Conservation (phyloP, 2,113 vertebrate genomes). For the Micromys minutus region DNA sequence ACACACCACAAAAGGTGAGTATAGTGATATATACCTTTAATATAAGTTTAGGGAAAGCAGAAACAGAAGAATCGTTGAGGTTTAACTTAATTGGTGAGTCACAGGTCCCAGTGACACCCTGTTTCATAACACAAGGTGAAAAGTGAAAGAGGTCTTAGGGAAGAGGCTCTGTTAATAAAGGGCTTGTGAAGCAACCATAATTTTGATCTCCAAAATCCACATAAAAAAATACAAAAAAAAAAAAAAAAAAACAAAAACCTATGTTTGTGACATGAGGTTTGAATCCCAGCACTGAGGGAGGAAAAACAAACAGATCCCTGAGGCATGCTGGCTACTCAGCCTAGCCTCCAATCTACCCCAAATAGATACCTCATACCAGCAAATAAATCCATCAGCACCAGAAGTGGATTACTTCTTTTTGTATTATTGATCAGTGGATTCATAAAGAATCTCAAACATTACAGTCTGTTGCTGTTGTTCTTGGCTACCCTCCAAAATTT, state of each 20-base stretch:
- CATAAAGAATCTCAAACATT: not conserved
- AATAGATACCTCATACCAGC: not conserved
- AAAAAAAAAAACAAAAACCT: too few species aligned
- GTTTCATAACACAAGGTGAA: not conserved
- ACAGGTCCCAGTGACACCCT: not conserved
- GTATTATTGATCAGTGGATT: not conserved
- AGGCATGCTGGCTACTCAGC: not conserved
- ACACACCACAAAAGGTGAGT: too few species aligned
- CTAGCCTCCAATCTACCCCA: not conserved
- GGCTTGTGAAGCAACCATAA: not conserved
- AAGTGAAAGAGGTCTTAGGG: not conserved
- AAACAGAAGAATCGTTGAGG: too few species aligned
- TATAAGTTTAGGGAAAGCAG: not conserved
- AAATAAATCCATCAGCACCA: not conserved
- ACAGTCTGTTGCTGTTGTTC: not conserved
- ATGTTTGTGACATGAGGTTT: not conserved
- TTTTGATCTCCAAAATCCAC: not conserved
- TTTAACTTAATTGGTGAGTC: not conserved
- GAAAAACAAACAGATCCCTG: not conserved
- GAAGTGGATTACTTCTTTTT: not conserved
- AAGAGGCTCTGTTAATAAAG: not conserved
- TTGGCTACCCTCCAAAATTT: not conserved
- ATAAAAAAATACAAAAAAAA: too few species aligned
- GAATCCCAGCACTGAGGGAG: not conserved
- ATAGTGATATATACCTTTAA: not conserved